Evolutionary conservation across 2,888 invertebrate genomes (phyloP).

Genomic region (Tachina lurida): DNA sequence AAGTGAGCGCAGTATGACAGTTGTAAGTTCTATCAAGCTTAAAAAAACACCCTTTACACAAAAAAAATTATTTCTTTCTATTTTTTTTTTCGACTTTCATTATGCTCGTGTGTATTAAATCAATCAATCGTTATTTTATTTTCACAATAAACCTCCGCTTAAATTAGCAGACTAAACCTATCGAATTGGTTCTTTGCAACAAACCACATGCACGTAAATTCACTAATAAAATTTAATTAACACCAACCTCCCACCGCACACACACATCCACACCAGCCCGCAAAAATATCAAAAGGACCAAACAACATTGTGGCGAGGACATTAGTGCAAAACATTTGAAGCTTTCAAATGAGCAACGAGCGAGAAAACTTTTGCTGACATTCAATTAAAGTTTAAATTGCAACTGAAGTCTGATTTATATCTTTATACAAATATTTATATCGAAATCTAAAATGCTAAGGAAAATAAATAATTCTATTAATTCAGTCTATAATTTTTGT

Average conservation of each 20-base stretch:
- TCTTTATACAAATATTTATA: conserved; percentile 6
- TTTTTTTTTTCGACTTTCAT: not conserved
- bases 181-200: not conserved
- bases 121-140: not conserved
- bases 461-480: conserved; percentile 44
- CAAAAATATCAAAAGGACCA: conserved; percentile 34
- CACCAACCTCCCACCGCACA: conserved; percentile 36
- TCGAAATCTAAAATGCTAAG: conserved; percentile 1
- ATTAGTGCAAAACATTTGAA: conserved; percentile 38
- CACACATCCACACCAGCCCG: not conserved
- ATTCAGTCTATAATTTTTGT: conserved; percentile 20
- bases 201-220: conserved; percentile 26
- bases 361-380: conserved; percentile 25
- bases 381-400: conserved; percentile 46
- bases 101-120: not conserved
- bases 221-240: conserved; percentile 71
- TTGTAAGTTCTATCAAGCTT: too few species aligned
- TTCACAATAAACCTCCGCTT: not conserved
- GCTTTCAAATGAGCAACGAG: conserved; percentile 45
- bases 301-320: conserved; percentile 49
- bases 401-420: conserved; percentile 7
- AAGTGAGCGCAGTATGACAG: too few species aligned
- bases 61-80: not conserved
- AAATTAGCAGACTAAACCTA: conserved; percentile 12
- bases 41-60: too few species aligned